A percentile compares a stretch with the other conserved stretches of the same genome.
Evolutionary conservation across 2,797 vertebrate species (phyloP).

Genomic region (Fundulus diaphanus): DNA sequence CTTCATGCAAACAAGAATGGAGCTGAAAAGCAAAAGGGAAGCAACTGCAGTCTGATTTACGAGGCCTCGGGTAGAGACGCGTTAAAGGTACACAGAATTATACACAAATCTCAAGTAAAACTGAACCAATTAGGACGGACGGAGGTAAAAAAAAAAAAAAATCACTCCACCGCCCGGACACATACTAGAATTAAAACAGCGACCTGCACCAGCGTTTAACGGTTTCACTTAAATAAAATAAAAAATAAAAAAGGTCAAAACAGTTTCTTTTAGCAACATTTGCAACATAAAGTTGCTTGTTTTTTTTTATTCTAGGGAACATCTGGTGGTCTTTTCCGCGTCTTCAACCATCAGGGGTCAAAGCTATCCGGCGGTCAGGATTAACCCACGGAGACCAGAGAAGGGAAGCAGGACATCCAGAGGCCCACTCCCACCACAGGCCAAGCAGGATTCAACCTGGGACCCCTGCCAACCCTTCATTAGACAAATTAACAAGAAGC

Average conservation of each 20-base stretch:
- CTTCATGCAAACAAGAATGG: neutral
- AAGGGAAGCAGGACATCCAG: conserved; percentile 27
- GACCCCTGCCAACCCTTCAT: conserved; percentile 60
- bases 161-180: neutral
- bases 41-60: neutral
- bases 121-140: neutral
- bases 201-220: neutral
- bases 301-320: conserved; percentile 22
- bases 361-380: conserved; percentile 33
- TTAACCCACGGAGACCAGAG: conserved; percentile 22
- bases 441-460: conserved; percentile 38
- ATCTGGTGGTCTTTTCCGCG: conserved; percentile 22
- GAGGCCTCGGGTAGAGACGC: neutral
- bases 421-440: conserved; percentile 18
- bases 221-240: neutral
- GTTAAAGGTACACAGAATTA: neutral
- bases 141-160: neutral
- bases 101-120: neutral
- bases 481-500: conserved; percentile 64
- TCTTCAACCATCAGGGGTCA: too few relatives aligned
- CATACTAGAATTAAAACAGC: neutral
- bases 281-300: conserved; percentile 14
- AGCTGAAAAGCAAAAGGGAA: neutral
- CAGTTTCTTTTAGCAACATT: conserved; percentile 11
- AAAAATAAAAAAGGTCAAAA: neutral